These are phyloP conservation scores for Caradrina kadenii DNA, from an alignment of 2,888 invertebrate species.

Conservation along the genomic window DNA sequence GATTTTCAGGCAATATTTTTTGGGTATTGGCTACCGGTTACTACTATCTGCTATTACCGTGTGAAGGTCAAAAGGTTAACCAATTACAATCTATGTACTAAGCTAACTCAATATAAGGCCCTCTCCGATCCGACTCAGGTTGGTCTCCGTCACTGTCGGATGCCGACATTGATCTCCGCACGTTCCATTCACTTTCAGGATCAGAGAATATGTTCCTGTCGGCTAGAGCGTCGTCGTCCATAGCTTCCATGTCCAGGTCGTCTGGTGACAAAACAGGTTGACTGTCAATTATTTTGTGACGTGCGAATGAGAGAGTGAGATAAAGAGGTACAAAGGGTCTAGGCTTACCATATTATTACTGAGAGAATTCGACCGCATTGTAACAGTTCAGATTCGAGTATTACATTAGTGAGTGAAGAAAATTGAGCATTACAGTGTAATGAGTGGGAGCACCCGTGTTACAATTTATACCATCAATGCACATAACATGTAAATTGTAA, in stretches of 20 bases:
- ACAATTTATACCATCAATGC: no score
- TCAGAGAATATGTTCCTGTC: slow-evolving; percentile 92
- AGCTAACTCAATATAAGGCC: slow-evolving; percentile 68
- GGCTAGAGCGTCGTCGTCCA: slow-evolving; percentile 89
- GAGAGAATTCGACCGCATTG: no score
- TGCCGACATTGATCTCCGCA: slow-evolving; percentile 67
- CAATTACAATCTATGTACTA: slow-evolving; percentile 47
- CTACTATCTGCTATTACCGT: background rate
- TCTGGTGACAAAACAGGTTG: slow-evolving; percentile 67
- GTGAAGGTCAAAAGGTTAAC: slow-evolving; percentile 38
- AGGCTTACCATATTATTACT: no score
- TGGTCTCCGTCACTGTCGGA: slow-evolving; percentile 84
- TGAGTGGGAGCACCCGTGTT: no score
- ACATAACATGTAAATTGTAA: no score
- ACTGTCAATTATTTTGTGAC: background rate
- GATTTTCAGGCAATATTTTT: background rate
- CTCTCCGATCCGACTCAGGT: slow-evolving; percentile 90
- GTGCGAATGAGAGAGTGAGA: background rate
- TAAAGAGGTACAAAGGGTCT: background rate
- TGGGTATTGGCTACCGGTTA: no score
- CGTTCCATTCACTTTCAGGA: slow-evolving; percentile 93
- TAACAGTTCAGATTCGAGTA: no score
- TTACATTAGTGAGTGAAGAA: no score
- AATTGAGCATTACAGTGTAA: no score
- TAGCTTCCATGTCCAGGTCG: slow-evolving; percentile 78